Base-by-base conservation (phyloP, 2,797 vertebrate species). In the Lindbergichthys nudifrons region DNA sequence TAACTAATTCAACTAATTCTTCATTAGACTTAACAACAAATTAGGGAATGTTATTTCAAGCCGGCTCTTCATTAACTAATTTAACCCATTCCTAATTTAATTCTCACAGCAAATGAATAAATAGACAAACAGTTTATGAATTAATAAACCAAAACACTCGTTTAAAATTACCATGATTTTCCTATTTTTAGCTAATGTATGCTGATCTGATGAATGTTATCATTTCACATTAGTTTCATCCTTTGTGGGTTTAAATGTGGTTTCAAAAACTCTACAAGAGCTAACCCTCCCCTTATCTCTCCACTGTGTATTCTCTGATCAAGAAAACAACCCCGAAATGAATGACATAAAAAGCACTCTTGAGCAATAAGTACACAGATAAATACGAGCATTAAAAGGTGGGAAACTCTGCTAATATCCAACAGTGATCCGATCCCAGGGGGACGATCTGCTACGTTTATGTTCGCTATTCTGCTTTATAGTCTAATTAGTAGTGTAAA, bases 11-110 rank as follows among this genome's bases (percentile, higher is more conserved):
- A 72, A 70, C 75, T 21, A 57, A 84, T 80, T 79, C 69, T 70
- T 82, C 77, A 88, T 88, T 84, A 77, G 67, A 45, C 80, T 71
- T 42, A 81, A 80, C 70, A 81, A 65, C 65, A 86, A 83, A 89
- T 82, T 77, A 81, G 30, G 36, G 21, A 63, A 70, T 60, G 60
- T 74, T 23, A 82, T 85, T 78, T 74, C 65, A 68, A 53, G 61
- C 59, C 36, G 74, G 69, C 56, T 80, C 42, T 77, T 75, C 66
- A 65, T 82, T 64, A 70, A 66, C 58, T 72, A 71, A 79, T 70
- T 46, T 65, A 67, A 87, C 73, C 71, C 51, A 6, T 32, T 42
- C 66, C 50, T 71, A 60, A 86, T 79, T 84, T 41, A 77, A 26
- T 26, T 73, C 18, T 64, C 51, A n/a, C 46, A 16, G 60, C 46